Percentiles rank a stretch among this genome's conserved stretches.
Evolutionary conservation across 2,888 invertebrate genomes (phyloP).

Genomic region (Drosophila mayaguana): DNA sequence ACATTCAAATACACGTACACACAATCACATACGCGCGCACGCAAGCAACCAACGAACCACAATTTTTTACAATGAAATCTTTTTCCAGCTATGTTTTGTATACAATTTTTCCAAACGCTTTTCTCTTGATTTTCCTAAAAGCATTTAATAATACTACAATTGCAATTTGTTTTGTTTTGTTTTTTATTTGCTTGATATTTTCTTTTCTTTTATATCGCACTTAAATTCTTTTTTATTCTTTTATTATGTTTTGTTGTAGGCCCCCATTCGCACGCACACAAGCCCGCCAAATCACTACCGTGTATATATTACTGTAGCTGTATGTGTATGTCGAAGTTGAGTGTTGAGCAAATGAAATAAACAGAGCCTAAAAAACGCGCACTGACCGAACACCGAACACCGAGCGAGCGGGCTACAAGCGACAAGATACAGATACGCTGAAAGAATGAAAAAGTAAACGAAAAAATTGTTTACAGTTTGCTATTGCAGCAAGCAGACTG

Average conservation of each 20-base stretch:
- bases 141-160: slow-evolving; percentile 30
- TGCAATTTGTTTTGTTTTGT: slow-evolving; percentile 47
- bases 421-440: slow-evolving; percentile 58
- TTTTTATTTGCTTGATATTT: slow-evolving; percentile 35
- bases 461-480: slow-evolving; percentile 35
- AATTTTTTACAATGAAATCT: slow-evolving; percentile 61
- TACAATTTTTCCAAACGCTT: slow-evolving; percentile 46
- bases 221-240: slow-evolving; percentile 43
- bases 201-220: slow-evolving; percentile 47
- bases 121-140: slow-evolving; percentile 23
- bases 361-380: slow-evolving; percentile 65
- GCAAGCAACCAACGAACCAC: slow-evolving; percentile 54
- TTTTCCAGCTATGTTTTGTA: slow-evolving; percentile 54
- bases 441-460: slow-evolving; percentile 51
- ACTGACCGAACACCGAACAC: slow-evolving; percentile 54
- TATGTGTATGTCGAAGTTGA: slow-evolving; percentile 55
- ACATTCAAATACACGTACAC: slow-evolving; percentile 46
- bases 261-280: slow-evolving; percentile 66
- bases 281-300: slow-evolving; percentile 79
- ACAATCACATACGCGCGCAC: slow-evolving; percentile 31
- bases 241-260: slow-evolving; percentile 64
- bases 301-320: slow-evolving; percentile 58
- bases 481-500: slow-evolving; percentile 23
- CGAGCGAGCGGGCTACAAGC: slow-evolving; percentile 49
- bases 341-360: slow-evolving; percentile 62